Conservation (phyloP, 2,113 vertebrate species). For the Oceanites oceanicus region DNA sequence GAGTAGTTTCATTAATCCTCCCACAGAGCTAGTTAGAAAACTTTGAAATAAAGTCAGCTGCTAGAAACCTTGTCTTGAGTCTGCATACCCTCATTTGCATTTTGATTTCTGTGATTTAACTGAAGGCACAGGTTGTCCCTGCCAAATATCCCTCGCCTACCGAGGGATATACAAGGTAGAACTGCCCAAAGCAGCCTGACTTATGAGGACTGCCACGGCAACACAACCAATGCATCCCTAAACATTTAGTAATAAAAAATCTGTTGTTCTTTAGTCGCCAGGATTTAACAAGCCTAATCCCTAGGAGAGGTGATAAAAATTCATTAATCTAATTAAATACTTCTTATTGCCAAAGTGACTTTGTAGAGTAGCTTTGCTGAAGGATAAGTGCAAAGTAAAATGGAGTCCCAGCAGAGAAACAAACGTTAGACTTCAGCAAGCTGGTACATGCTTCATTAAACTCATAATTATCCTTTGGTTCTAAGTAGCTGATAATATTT, state of each 20-base stretch:
- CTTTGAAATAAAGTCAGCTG: constrained; percentile 73
- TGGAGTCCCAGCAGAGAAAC: constrained; percentile 94
- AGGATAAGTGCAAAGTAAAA: constrained; percentile 98
- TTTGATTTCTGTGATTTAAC: constrained; percentile 81
- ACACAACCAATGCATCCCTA: constrained; percentile 74
- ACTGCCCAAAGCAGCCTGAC: constrained; percentile 84
- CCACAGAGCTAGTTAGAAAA: constrained; percentile 48
- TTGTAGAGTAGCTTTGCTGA: constrained; percentile 93
- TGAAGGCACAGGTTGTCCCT: constrained; percentile 83
- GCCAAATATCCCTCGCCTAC: constrained; percentile 77
- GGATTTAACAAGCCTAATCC: constrained; percentile 91
- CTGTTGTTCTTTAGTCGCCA: constrained; percentile 94
- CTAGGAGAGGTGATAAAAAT: constrained; percentile 92
- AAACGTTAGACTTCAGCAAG: constrained; percentile 89
- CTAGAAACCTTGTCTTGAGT: constrained; percentile 62
- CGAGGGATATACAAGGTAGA: constrained; percentile 79
- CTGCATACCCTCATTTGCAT: constrained; percentile 77
- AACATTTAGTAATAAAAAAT: constrained; percentile 91
- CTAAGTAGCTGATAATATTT: constrained; percentile 99
- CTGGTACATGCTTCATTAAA: constrained; percentile 96
- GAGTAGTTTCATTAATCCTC: constrained; percentile 29
- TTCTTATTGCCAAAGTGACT: constrained; percentile 98
- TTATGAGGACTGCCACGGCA: constrained; percentile 71
- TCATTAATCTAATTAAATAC: constrained; percentile 99
- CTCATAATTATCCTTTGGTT: constrained; percentile 99